A percentile compares a stretch with the other conserved stretches of the same genome.
Conservation (phyloP, 2,113 vertebrate genomes). For the Oreochromis aureus region DNA sequence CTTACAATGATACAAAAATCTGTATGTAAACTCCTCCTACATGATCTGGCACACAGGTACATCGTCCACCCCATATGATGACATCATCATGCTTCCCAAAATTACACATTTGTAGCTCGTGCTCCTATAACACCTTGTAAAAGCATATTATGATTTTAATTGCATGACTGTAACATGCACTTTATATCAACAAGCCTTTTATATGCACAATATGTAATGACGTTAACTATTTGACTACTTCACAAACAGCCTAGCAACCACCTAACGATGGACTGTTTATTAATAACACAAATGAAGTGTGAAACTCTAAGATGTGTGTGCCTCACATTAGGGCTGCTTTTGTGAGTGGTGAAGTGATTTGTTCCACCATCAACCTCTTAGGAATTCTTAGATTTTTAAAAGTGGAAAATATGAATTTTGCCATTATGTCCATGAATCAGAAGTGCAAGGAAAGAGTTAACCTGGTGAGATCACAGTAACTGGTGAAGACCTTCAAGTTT, state of each 20-base stretch:
- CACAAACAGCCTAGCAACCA: background rate
- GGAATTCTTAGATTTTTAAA: background rate
- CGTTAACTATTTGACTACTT: background rate
- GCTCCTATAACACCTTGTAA: rapidly evolving
- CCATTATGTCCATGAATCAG: background rate
- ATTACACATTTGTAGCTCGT: background rate
- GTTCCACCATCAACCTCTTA: background rate
- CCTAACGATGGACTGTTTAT: background rate
- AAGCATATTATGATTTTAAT: background rate
- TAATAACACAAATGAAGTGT: background rate
- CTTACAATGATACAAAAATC: background rate
- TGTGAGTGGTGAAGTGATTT: background rate
- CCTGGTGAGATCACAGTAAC: rapidly evolving
- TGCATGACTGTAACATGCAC: background rate
- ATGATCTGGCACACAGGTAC: rapidly evolving
- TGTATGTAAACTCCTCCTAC: background rate
- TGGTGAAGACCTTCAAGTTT: rapidly evolving
- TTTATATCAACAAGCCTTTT: background rate
- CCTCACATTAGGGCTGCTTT: background rate
- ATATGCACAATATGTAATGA: rapidly evolving
- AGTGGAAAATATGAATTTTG: background rate
- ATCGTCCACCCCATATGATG: background rate
- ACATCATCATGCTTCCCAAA: background rate
- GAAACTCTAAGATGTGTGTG: background rate
- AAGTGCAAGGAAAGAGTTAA: background rate